Percentiles rank a stretch among this genome's conserved stretches.
phyloP scores from a whole-genome alignment of 2,888 invertebrate genomes.

The Argyra leucocephala region DNA sequence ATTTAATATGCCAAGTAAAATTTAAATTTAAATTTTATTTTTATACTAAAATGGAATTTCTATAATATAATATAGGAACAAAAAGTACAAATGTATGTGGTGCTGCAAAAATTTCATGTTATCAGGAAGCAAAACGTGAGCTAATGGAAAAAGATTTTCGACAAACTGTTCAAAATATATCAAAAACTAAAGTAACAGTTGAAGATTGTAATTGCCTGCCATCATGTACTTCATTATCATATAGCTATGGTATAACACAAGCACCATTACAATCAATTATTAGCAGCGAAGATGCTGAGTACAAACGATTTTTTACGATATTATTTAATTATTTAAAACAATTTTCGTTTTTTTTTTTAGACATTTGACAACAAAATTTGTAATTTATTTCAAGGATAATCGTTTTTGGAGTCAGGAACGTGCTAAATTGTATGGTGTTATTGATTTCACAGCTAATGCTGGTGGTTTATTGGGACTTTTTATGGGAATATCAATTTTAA shows the following conservation, averaged over 20 bases:
- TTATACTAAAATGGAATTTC: no score
- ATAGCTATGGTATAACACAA: conserved; percentile 12
- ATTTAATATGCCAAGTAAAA: conserved; percentile 50
- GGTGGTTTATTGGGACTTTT: conserved; percentile 48
- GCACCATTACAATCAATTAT: neutral
- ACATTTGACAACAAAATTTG: neutral
- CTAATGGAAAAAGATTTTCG: conserved; percentile 13
- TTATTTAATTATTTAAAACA: neutral
- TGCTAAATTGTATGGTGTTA: conserved; percentile 51
- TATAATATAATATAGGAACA: no score
- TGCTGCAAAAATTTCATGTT: conserved; percentile 12
- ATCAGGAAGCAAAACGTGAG: conserved; percentile 12
- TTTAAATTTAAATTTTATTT: neutral
- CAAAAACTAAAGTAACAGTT: neutral
- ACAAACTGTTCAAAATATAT: neutral
- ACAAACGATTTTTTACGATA: neutral
- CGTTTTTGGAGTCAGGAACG: conserved; percentile 53
- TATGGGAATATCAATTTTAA: conserved; percentile 23
- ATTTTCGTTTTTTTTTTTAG: neutral
- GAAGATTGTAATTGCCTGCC: conserved; percentile 14
- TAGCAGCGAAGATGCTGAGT: neutral
- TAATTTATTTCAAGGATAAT: conserved; percentile 28
- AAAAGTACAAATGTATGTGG: conserved; percentile 10
- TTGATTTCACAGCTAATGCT: conserved; percentile 53
- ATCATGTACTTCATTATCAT: conserved; percentile 12